Conservation (phyloP, 1,140 invertebrate species). For the Psix sp. region DNA sequence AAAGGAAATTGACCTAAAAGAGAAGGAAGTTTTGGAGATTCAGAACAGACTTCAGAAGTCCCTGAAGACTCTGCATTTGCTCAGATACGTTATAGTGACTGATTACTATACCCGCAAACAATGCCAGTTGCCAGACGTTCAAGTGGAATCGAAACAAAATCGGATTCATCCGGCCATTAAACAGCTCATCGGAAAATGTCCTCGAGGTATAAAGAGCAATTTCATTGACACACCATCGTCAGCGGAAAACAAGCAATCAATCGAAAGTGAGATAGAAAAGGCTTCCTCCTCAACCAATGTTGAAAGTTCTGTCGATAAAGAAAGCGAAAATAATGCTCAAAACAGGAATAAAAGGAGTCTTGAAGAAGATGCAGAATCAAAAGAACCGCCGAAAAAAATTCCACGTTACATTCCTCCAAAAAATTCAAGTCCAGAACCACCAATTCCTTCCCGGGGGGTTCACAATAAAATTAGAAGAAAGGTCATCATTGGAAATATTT, state of each 20-base stretch:
- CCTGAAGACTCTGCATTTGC: constrained; percentile 82
- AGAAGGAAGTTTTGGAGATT: constrained; percentile 78
- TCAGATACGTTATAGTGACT: constrained; percentile 83
- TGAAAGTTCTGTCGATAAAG: background rate
- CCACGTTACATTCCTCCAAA: constrained; percentile 74
- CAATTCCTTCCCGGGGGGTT: constrained; percentile 62
- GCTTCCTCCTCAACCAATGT: constrained; percentile 26
- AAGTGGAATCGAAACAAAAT: constrained; percentile 76
- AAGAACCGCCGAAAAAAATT: constrained; percentile 65
- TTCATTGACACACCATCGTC: constrained; percentile 38
- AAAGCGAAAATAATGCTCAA: constrained; percentile 12
- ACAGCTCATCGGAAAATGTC: constrained; percentile 81
- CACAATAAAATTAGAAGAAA: constrained; percentile 68
- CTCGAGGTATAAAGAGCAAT: constrained; percentile 40
- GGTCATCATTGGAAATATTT: constrained; percentile 89
- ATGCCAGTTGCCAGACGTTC: constrained; percentile 72
- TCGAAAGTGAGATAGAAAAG: constrained; percentile 9
- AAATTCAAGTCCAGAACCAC: constrained; percentile 56
- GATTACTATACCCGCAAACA: constrained; percentile 84
- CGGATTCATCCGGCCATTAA: constrained; percentile 85
- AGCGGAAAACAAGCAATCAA: constrained; percentile 42
- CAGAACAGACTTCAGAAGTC: constrained; percentile 80
- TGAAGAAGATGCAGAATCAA: constrained; percentile 9
- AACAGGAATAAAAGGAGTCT: constrained; percentile 27
- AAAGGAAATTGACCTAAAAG: constrained; percentile 77